Base-by-base conservation (phyloP, 2,888 invertebrate genomes). In the Xestia xanthographa region DNA sequence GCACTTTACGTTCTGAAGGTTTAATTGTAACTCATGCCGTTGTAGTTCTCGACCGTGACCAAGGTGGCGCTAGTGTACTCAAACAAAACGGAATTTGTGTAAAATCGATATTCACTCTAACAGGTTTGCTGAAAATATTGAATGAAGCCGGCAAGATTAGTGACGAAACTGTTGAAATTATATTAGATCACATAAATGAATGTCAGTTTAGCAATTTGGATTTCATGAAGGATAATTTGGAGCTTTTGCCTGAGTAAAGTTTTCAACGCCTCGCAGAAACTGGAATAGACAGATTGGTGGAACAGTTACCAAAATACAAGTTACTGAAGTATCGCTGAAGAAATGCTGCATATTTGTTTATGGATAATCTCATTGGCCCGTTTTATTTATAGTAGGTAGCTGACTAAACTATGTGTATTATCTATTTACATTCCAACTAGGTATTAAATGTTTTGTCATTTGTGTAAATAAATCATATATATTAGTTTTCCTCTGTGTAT, bases 31-130 rank as follows among this genome's bases (percentile, higher is more conserved):
- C 97, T 0, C 98, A 99, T 92, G 98, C 98, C 1, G 97, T 99
- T 26, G 98, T 99, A 73, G 97, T 99, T 83, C 97, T 99, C n/a
- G 98, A 99, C 90, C 97, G 99, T 48, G 98, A 99, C 92, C 99
- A 99, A 96, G 99, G 99, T 84, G 99, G 99, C 78, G 96, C 92
- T 76, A 95, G 97, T 63, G 98, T 98, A 90, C 97, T 99, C 1
- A 94, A 97, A 84, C 95, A 97, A 79, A 97, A 98, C 88, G 98
- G 98, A 34, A 97, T 99, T 66, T 94, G 94, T 68, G 97, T 98
- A 93, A 97, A 97, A 90, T 97, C 98, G 22, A 92, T 98, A 6
- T 97, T 98, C 80, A 97, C 97, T 0, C 93, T 98, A 84, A 97
- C 97, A 0, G 95, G 97, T 89, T 96, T 98, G 65, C 95, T 98